A percentile compares a stretch with the other conserved stretches of the same genome.
Evolutionary conservation across 2,797 vertebrate genomes (phyloP).

Genomic region (Sebastes vulpes): DNA sequence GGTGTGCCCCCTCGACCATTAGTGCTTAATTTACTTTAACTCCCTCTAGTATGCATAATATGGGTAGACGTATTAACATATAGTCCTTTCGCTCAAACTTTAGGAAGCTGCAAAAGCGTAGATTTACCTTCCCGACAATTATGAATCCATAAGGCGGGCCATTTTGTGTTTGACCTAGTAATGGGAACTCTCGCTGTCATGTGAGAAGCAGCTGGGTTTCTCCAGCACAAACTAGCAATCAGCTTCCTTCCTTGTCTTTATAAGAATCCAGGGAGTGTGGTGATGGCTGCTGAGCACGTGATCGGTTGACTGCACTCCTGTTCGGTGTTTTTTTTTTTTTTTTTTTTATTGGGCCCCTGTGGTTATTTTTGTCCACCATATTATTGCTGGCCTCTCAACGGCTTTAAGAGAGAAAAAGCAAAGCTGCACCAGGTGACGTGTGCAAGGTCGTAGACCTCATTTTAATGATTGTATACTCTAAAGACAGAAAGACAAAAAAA

Average conservation of each 20-base stretch:
- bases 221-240: constrained; percentile 38
- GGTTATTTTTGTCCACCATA: constrained; percentile 46
- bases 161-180: constrained; percentile 27
- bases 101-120: constrained; percentile 12
- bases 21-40: constrained; percentile 30
- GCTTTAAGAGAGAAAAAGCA: constrained; percentile 71
- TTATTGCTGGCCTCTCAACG: constrained; percentile 60
- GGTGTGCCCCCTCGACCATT: constrained; percentile 4
- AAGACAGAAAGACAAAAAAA: constrained; percentile 53
- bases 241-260: background rate
- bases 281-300: constrained; percentile 45
- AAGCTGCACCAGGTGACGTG: constrained; percentile 76
- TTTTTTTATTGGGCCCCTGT: constrained; percentile 28
- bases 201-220: constrained; percentile 29
- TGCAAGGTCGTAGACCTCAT: constrained; percentile 92
- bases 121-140: background rate
- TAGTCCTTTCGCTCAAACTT: constrained; percentile 15
- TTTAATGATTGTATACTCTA: constrained; percentile 93
- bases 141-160: constrained; percentile 10
- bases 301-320: constrained; percentile 49
- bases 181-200: constrained; percentile 7
- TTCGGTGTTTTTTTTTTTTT: background rate
- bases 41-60: constrained; percentile 20
- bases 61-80: constrained; percentile 14
- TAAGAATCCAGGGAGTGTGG: constrained; percentile 37